Evolutionary conservation across 2,797 vertebrate species (phyloP).

Genomic region (Emydoidea blandingii): DNA sequence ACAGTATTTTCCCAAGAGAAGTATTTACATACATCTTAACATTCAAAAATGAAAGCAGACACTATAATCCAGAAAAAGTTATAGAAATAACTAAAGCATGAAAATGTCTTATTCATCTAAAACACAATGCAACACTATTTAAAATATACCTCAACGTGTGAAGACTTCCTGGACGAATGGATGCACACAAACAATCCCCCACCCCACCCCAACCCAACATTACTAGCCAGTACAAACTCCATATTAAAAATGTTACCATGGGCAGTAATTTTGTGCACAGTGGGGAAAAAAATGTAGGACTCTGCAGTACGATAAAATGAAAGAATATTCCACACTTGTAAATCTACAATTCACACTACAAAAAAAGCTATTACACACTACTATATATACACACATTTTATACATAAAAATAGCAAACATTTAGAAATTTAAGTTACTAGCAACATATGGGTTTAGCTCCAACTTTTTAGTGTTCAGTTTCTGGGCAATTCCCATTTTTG

Average conservation of each 20-base stretch:
- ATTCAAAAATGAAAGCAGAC: not conserved
- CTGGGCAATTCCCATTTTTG: not conserved
- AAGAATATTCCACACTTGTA: not conserved
- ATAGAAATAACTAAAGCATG: accelerated
- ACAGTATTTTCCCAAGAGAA: not conserved
- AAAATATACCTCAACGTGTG: not conserved
- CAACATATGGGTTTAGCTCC: not conserved
- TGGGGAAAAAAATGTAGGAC: slow-evolving; percentile 6
- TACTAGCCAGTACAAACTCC: not conserved
- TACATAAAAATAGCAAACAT: not conserved
- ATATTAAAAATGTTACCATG: not conserved
- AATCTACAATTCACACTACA: not conserved
- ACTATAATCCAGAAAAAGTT: not conserved
- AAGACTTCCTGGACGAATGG: slow-evolving; percentile 48
- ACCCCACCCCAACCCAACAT: not conserved
- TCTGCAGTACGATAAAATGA: not conserved
- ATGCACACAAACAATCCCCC: too few species aligned
- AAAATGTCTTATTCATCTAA: not conserved
- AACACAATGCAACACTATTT: not conserved
- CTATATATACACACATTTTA: not conserved
- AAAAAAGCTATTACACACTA: not conserved
- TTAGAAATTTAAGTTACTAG: not conserved
- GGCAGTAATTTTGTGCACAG: not conserved
- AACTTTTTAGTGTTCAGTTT: not conserved
- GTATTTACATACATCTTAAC: not conserved